Evolutionary conservation across 1,140 invertebrate genomes (phyloP), one percentile per base, ranked within the genome.

Genomic region (Monomorium pharaonis): DNA sequence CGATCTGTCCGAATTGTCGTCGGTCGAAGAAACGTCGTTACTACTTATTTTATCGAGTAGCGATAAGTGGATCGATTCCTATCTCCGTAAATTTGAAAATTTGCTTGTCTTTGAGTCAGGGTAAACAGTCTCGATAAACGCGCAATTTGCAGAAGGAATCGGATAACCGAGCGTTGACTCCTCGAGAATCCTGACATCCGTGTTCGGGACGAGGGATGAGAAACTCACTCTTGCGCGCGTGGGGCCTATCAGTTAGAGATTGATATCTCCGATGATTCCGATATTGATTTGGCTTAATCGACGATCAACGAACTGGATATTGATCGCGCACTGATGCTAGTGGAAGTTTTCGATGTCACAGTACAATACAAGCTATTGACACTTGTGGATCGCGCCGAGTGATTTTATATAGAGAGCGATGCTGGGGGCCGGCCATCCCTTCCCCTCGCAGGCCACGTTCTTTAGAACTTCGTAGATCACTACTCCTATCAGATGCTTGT

Each of bases 351-450:
- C 88, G 88, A 84, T 88, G 88, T 87, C 85, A 84, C 88, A 85
- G 85, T 88, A 89, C 86, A 90, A 92, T 91, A 92, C 88, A 87
- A 92, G 87, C 89, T 92, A 94, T 93, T 90, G 93, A 91, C 90
- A 93, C 90, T 90, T 81, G 76, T 92, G 87, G 90, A 92, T 86
- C 86, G 89, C 16, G 76, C 69, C 83, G 88, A 78, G 85, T 89
- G 58, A 42, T 88, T 69, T 89, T 91, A 89, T 89, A 88, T 89
- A 88, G 78, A 74, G 77, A 87, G 78, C 86, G 74, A 86, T 89
- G 88, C 88, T 89, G 88, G 89, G 88, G 89, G 89, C 88, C 69
- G 74, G 49, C 65, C 83, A 87, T 89, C 89, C 89, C 89, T 89
- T 72, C 88, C 44, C 58, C 60, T 80, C 42, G 30, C 49, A 67